phyloP scores from a whole-genome alignment of 2,797 vertebrate genomes.

The Falco peregrinus region DNA sequence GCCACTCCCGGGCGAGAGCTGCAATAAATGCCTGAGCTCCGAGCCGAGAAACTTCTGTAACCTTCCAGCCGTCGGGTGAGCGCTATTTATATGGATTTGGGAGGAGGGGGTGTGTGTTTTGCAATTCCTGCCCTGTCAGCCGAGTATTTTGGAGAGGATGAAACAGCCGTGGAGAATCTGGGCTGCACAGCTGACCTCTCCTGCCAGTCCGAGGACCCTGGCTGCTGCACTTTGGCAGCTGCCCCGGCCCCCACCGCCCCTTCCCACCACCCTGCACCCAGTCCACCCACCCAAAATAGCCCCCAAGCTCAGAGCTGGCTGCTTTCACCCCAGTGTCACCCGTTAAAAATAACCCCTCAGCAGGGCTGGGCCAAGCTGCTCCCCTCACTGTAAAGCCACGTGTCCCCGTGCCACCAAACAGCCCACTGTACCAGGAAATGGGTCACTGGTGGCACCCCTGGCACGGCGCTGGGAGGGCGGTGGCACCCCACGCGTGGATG shows the following conservation, averaged over 20 bases:
- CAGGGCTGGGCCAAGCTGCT: background rate
- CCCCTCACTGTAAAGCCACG: constrained; percentile 21
- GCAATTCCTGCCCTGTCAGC: constrained; percentile 71
- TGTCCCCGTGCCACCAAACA: background rate
- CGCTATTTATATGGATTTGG: constrained; percentile 73
- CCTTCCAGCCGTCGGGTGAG: constrained; percentile 54
- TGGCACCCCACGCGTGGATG: background rate
- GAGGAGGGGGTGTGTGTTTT: constrained; percentile 59
- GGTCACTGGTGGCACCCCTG: background rate
- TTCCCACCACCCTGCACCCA: background rate
- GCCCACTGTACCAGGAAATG: background rate
- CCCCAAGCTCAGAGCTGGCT: background rate
- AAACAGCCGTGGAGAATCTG: constrained; percentile 77
- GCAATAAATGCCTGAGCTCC: constrained; percentile 66
- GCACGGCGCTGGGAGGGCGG: accelerated
- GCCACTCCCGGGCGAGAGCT: constrained; percentile 4
- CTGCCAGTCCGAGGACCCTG: background rate
- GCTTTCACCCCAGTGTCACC: background rate
- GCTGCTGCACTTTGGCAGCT: constrained; percentile 15
- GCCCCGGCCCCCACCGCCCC: background rate
- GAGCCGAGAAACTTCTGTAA: constrained; percentile 81
- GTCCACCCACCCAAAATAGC: background rate
- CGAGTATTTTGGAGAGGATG: constrained; percentile 80
- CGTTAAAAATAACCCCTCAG: background rate
- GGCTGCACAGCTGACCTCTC: constrained; percentile 70